Percentiles rank a stretch among this genome's conserved stretches.
Conservation (phyloP, 1,140 invertebrate species). For the Brachystomella parvula region DNA sequence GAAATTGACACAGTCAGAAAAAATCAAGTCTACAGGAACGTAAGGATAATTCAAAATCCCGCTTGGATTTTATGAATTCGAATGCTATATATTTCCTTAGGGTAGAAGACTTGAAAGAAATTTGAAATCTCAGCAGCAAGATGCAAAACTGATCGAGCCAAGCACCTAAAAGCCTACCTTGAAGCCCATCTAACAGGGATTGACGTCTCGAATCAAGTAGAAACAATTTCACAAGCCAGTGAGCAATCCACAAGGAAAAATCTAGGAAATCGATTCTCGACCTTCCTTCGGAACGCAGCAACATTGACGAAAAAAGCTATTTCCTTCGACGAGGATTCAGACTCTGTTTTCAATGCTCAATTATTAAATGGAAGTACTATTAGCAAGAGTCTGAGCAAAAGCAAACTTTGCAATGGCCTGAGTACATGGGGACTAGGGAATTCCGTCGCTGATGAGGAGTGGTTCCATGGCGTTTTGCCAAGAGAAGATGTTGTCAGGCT, state of each 20-base stretch:
- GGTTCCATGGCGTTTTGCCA: constrained; percentile 95
- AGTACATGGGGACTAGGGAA: background rate
- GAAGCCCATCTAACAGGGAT: constrained; percentile 25
- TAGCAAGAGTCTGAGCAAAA: background rate
- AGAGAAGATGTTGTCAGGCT: constrained; percentile 90
- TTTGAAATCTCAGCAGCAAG: constrained; percentile 23
- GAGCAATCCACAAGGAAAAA: constrained; percentile 21
- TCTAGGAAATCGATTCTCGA: constrained; percentile 26
- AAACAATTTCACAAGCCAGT: constrained; percentile 32
- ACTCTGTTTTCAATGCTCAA: background rate
- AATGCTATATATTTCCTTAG: constrained; percentile 9
- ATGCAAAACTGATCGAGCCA: constrained; percentile 30
- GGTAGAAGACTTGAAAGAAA: constrained; percentile 20
- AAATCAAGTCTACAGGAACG: constrained; percentile 40
- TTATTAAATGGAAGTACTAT: background rate
- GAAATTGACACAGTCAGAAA: constrained; percentile 36
- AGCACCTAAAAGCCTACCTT: constrained; percentile 21
- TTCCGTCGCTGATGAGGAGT: constrained; percentile 54
- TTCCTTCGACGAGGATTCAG: constrained; percentile 34
- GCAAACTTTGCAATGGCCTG: background rate
- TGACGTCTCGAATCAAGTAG: constrained; percentile 2
- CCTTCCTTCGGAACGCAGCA: constrained; percentile 25
- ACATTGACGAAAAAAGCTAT: constrained; percentile 27
- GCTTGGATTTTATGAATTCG: background rate
- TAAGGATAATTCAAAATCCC: constrained; percentile 35